These are phyloP conservation scores for Anthoscopus minutus DNA, from an alignment of 2,113 vertebrate species.

Conservation along the genomic window DNA sequence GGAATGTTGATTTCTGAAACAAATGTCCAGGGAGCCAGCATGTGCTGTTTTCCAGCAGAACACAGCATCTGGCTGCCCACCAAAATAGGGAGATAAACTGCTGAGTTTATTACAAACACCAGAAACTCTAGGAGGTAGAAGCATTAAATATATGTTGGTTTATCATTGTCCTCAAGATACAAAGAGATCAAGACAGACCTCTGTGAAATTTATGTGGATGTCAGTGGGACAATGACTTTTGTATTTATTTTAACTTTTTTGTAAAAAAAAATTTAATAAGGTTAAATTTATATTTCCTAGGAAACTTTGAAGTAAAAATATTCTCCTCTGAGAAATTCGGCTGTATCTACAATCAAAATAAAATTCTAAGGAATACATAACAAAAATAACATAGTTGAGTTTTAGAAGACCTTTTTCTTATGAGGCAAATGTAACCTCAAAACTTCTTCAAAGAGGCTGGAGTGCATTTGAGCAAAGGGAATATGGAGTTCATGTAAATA, in stretches of 20 bases:
- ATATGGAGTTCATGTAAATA: not conserved
- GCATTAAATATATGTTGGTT: not conserved
- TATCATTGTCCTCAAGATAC: not conserved
- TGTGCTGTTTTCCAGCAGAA: not conserved
- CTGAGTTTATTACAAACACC: not conserved
- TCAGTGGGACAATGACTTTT: not conserved
- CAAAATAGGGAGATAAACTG: not conserved
- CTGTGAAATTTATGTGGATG: not conserved
- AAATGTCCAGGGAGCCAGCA: not conserved
- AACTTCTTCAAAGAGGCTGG: not conserved
- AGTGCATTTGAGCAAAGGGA: not conserved
- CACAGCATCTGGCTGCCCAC: not conserved
- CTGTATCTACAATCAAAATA: not conserved
- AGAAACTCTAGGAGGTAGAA: not conserved
- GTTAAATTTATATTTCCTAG: not conserved
- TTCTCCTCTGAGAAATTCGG: not conserved
- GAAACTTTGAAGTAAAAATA: not conserved
- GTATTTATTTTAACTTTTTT: not conserved
- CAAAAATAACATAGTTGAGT: not conserved
- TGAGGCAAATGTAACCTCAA: not conserved
- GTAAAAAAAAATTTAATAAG: not conserved
- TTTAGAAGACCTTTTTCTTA: not conserved
- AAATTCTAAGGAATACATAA: not conserved
- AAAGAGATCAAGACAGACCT: not conserved
- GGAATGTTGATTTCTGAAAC: slow-evolving; percentile 7